A percentile compares a stretch with the other conserved stretches of the same genome.
phyloP scores from a whole-genome alignment of 2,797 vertebrate species.

The Balearica regulorum region DNA sequence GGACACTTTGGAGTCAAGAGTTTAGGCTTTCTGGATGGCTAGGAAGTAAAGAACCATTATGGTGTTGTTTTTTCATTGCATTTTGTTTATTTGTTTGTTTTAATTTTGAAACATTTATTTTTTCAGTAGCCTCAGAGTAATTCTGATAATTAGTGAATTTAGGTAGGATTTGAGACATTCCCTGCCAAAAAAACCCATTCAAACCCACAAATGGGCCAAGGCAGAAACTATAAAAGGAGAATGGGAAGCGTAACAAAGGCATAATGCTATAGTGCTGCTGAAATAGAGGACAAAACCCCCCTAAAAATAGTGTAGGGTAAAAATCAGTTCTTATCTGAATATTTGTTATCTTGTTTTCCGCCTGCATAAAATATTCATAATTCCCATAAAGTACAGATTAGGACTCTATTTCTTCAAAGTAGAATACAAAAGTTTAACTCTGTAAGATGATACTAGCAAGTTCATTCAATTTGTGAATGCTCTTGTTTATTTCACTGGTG shows the following conservation, averaged over 20 bases:
- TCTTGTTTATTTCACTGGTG: background rate
- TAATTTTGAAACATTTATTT: background rate
- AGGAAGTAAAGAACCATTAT: background rate
- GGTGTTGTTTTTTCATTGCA: no score
- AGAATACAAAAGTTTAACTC: background rate
- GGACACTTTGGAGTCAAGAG: background rate
- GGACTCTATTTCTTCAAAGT: background rate
- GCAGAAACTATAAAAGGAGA: background rate
- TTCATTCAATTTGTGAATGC: background rate
- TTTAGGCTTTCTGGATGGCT: background rate
- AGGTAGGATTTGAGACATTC: background rate
- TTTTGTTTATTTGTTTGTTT: background rate
- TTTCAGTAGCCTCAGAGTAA: background rate
- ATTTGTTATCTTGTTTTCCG: background rate
- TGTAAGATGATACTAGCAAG: background rate
- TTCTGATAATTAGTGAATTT: background rate
- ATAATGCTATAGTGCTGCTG: background rate
- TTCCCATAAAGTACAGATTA: background rate
- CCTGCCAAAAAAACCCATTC: background rate
- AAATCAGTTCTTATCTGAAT: background rate
- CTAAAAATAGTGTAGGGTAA: background rate
- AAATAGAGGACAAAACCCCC: background rate
- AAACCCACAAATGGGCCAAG: background rate
- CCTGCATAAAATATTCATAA: background rate
- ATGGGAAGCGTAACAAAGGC: background rate